Percentiles rank a stretch among this genome's conserved stretches.
These are phyloP conservation scores for Heliconius ethilla DNA, from an alignment of 2,888 invertebrate species.

Conservation along the genomic window DNA sequence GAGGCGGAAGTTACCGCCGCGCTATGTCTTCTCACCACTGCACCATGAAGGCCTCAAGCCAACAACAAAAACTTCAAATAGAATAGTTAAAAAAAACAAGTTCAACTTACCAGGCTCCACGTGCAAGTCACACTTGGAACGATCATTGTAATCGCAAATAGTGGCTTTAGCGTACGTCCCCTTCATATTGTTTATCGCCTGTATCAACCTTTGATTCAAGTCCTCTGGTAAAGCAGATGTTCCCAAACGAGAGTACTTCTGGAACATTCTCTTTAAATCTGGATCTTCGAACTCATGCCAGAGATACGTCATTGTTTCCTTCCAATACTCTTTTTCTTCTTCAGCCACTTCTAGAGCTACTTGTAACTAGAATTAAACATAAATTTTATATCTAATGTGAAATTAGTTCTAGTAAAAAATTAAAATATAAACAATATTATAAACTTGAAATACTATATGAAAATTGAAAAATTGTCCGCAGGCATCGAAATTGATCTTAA, in stretches of 20 bases:
- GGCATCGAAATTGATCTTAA: too few species aligned
- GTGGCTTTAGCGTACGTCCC: constrained; percentile 89
- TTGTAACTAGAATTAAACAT: constrained; percentile 60
- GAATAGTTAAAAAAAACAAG: background rate
- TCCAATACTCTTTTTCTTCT: constrained; percentile 84
- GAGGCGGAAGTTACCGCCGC: too few species aligned
- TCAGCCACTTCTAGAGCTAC: constrained; percentile 70
- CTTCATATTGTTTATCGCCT: constrained; percentile 86
- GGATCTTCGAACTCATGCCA: constrained; percentile 88
- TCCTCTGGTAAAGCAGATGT: constrained; percentile 88
- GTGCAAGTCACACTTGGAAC: constrained; percentile 85
- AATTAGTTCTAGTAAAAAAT: background rate
- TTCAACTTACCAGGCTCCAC: constrained; percentile 85
- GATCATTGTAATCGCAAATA: constrained; percentile 86
- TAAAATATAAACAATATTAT: background rate
- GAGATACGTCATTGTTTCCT: constrained; percentile 85
- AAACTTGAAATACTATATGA: background rate
- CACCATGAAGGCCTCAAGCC: background rate
- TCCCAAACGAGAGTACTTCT: constrained; percentile 86
- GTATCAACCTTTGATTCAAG: constrained; percentile 83
- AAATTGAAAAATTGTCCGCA: background rate
- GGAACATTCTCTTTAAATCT: constrained; percentile 87
- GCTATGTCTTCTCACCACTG: too few species aligned
- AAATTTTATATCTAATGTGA: background rate
- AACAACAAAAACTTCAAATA: background rate